Percentiles rank a stretch among this genome's conserved stretches.
phyloP scores from a whole-genome alignment of 2,113 vertebrate species.

The Willisornis vidua region DNA sequence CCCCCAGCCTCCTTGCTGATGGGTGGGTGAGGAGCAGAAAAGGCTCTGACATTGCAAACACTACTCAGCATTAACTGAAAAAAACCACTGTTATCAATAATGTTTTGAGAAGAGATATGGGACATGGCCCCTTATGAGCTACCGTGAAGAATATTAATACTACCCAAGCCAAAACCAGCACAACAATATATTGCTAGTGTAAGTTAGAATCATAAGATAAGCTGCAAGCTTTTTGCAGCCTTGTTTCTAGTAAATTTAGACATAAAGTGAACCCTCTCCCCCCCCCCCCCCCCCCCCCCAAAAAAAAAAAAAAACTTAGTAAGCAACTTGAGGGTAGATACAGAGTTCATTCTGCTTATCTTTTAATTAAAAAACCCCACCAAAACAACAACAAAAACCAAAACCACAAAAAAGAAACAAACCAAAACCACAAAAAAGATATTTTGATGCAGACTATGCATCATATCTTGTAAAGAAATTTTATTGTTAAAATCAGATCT shows the following conservation, averaged over 20 bases:
- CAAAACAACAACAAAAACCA: too few species aligned
- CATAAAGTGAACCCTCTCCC: background rate
- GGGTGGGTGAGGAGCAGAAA: background rate
- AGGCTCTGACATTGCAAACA: background rate
- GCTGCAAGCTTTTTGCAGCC: background rate
- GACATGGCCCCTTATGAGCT: background rate
- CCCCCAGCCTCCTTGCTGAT: background rate
- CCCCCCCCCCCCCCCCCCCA: too few species aligned
- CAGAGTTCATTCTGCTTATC: background rate
- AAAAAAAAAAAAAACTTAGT: background rate
- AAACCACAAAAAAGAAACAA: background rate
- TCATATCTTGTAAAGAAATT: background rate
- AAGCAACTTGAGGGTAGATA: background rate
- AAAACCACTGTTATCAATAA: fast-evolving
- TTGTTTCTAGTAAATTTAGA: background rate
- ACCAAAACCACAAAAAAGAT: background rate
- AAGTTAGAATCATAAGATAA: background rate
- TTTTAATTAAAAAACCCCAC: background rate
- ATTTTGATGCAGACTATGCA: background rate
- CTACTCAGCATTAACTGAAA: background rate
- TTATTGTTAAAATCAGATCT: background rate
- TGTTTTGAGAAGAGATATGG: background rate
- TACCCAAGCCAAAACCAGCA: background rate
- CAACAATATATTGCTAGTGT: background rate
- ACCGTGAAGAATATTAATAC: fast-evolving